These are phyloP conservation scores for Parapsyche elsis DNA, from an alignment of 1,140 invertebrate species.

Conservation along the genomic window DNA sequence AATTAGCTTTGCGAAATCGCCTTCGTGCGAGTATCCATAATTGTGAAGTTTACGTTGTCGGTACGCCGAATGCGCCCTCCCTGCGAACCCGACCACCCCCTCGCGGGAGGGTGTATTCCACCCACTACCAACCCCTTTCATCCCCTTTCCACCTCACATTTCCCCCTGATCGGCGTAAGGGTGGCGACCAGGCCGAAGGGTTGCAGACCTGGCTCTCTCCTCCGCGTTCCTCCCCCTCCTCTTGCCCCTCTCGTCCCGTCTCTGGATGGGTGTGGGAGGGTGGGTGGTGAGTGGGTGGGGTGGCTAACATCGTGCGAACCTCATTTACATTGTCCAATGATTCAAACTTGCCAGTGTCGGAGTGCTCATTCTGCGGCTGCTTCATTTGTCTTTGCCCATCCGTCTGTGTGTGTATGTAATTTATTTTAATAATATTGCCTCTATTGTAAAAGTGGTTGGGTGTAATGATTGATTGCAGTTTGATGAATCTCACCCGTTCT, in stretches of 20 bases:
- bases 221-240: neutral
- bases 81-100: neutral
- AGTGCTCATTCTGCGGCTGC: conserved; percentile 38
- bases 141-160: neutral
- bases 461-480: no score
- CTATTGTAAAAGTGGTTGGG: no score
- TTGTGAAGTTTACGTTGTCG: conserved; percentile 55
- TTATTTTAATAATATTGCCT: neutral
- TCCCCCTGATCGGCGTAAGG: neutral
- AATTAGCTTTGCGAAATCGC: conserved; percentile 56
- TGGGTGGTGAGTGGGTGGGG: neutral
- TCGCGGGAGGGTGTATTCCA: neutral
- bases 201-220: neutral
- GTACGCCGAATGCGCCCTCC: conserved; percentile 36
- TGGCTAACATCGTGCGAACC: conserved; percentile 54
- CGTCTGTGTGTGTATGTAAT: neutral
- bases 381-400: neutral
- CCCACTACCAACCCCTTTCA: neutral
- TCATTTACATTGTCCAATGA: conserved; percentile 57
- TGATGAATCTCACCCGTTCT: no score
- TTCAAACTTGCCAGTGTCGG: conserved; percentile 54
- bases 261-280: no score
- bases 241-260: neutral
- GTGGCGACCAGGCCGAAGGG: neutral
- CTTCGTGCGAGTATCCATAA: conserved; percentile 55